Conservation (phyloP, 1,140 invertebrate genomes). For the Reticulitermes speratus region DNA sequence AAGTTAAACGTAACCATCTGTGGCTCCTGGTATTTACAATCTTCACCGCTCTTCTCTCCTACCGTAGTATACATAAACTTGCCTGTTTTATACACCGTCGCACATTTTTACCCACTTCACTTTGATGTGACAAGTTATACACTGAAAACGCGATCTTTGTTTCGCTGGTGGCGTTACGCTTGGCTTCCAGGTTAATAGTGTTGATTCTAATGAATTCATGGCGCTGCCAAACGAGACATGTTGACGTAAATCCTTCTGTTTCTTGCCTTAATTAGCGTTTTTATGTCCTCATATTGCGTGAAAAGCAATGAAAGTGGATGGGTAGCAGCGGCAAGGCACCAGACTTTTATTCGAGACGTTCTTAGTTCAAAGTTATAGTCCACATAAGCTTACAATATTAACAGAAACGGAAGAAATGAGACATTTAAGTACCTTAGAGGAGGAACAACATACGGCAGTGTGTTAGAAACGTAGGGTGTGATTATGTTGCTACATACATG, state of each 20-base stretch:
- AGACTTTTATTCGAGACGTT: too few species aligned
- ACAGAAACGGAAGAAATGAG: too few species aligned
- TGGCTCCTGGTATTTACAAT: neutral
- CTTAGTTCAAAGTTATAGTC: too few species aligned
- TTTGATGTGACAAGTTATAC: neutral
- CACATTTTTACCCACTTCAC: neutral
- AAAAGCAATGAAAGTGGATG: too few species aligned
- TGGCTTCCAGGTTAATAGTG: neutral
- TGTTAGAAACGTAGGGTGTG: too few species aligned
- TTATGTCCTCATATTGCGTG: neutral
- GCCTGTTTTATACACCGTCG: neutral
- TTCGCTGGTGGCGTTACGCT: neutral
- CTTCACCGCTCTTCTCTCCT: neutral
- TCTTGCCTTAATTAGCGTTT: neutral
- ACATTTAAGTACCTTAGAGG: too few species aligned
- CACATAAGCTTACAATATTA: too few species aligned
- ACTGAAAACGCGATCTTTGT: neutral
- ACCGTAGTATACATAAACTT: neutral
- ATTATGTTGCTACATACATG: too few species aligned
- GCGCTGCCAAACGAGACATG: neutral
- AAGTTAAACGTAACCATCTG: neutral
- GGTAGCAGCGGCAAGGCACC: too few species aligned
- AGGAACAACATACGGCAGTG: too few species aligned
- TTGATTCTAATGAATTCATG: neutral
- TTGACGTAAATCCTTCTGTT: neutral